These are phyloP conservation scores for Cephalopterus ornatus DNA, from an alignment of 2,113 vertebrate genomes.

Conservation along the genomic window DNA sequence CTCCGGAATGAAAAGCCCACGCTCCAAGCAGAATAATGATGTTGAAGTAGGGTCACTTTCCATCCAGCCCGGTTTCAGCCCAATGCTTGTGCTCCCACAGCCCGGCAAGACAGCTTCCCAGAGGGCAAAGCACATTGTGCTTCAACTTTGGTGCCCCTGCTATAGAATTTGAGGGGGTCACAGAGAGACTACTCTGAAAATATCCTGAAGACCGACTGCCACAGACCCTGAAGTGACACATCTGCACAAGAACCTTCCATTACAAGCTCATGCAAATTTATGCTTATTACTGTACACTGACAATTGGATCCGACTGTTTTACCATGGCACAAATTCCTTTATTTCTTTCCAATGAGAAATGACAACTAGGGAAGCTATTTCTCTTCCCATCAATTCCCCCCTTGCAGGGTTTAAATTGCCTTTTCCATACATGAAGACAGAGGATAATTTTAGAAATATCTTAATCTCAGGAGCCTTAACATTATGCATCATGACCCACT, in stretches of 20 bases:
- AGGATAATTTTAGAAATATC: not conserved
- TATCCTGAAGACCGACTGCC: not conserved
- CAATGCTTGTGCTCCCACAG: not conserved
- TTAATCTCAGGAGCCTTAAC: not conserved
- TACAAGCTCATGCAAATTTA: not conserved
- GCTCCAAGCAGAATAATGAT: accelerated
- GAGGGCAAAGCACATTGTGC: accelerated
- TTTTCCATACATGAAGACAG: not conserved
- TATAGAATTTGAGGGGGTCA: not conserved
- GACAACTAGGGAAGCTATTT: not conserved
- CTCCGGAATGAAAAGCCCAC: not conserved
- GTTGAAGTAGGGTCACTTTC: not conserved
- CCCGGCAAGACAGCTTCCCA: not conserved
- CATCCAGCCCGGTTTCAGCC: not conserved
- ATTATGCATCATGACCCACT: accelerated
- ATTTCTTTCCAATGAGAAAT: not conserved
- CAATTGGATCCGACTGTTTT: not conserved
- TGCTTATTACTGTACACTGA: not conserved
- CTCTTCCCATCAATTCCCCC: not conserved
- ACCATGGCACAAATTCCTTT: not conserved
- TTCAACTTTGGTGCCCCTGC: accelerated
- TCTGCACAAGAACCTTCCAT: not conserved
- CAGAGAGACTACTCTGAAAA: not conserved
- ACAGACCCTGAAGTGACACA: not conserved
- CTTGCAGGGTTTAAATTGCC: not conserved